Evolutionary conservation across 2,888 invertebrate genomes (phyloP), one percentile per base, ranked within the genome.

Genomic region (Harpalus rubripes): DNA sequence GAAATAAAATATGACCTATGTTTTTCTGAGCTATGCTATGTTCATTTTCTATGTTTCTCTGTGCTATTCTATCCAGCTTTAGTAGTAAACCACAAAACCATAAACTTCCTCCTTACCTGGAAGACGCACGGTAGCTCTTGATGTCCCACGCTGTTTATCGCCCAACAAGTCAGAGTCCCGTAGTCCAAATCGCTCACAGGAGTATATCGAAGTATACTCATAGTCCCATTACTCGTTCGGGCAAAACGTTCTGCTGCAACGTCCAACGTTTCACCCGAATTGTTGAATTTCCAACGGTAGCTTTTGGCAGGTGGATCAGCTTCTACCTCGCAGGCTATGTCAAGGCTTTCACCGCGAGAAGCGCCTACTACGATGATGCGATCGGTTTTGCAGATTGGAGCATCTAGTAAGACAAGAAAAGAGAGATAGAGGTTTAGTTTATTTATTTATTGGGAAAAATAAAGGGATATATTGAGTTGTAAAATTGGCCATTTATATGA

Each of bases 241-340:
- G 92, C 91, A 92, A 95, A 96, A 86, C 95, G 92, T 90, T 96
- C 96, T 68, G 95, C 94, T 78, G 95, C 95, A 85, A 97, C 95
- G 91, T 97, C 96, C 87, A 96, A 92, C 76, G 96, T 96, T 92
- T 97, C 97, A 3, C 97, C 97, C 10, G 97, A 97, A 92, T 97
- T 97, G 93, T 98, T 98, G 93, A 98, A 97, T 92, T 97, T 97
- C 98, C 98, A 98, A 88, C 96, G 95, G 92, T 98, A 98, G 89
- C 94, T 95, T 88, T 96, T 95, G 84, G 96, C 97, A 79, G 97
- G 96, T 32, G 98, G 98, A 93, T 98, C 97, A 10, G 98, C 96
- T 91, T 98, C 97, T 89, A 98, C 96, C 92, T 96, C 96, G 92
- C 98, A 98, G 86, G 95, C 94, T 88, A 98, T 96, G 91, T 97